A percentile compares a stretch with the other conserved stretches of the same genome.
phyloP scores from a whole-genome alignment of 2,888 invertebrate species.

The Heteromyza rotundicornis region DNA sequence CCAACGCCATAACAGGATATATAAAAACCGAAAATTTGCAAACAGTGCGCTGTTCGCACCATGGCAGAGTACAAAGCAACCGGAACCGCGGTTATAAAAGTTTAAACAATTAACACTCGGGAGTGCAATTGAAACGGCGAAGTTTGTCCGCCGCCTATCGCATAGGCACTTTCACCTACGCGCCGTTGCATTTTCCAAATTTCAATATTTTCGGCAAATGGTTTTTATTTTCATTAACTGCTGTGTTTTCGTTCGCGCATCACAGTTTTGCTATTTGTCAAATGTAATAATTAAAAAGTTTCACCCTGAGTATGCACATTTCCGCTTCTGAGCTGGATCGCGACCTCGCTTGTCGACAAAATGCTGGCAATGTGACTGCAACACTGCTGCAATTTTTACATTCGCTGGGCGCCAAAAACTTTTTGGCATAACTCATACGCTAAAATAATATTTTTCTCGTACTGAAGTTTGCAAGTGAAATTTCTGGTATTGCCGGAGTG shows the following conservation, averaged over 20 bases:
- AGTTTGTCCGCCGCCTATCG: too few species aligned
- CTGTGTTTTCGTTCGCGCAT: not conserved
- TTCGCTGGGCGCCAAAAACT: not conserved
- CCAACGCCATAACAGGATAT: not conserved
- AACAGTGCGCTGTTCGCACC: not conserved
- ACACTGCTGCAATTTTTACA: slow-evolving; percentile 23
- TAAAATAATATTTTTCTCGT: slow-evolving; percentile 3
- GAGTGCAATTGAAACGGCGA: too few species aligned
- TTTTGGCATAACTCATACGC: slow-evolving; percentile 4
- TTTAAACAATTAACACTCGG: not conserved
- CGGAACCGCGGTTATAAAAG: not conserved
- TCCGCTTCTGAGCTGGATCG: slow-evolving; percentile 14
- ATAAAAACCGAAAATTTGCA: not conserved
- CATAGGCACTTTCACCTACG: too few species aligned
- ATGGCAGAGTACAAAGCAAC: not conserved
- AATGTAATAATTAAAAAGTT: slow-evolving; percentile 12
- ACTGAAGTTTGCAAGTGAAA: too few species aligned
- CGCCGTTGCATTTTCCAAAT: too few species aligned
- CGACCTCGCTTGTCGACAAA: slow-evolving; percentile 15
- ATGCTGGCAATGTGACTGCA: not conserved
- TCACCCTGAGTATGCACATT: too few species aligned
- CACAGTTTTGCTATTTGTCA: not conserved
- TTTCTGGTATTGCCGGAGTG: too few species aligned
- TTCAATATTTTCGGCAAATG: not conserved
- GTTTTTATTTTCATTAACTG: too few species aligned